These are phyloP conservation scores for Brachionus sp. DNA, from an alignment of 1,140 invertebrate species.

Conservation along the genomic window DNA sequence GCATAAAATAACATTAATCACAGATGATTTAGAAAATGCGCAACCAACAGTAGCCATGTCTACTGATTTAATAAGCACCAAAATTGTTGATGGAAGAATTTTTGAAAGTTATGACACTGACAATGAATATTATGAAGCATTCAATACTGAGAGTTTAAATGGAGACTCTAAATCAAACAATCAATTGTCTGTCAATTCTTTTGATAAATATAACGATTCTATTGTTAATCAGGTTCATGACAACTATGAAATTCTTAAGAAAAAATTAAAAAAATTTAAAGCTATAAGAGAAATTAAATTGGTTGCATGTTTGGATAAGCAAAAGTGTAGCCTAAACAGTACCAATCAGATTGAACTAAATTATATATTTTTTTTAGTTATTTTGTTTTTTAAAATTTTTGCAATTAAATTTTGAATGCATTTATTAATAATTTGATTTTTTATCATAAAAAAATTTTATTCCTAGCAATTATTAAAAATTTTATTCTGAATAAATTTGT, in stretches of 20 bases:
- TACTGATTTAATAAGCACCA: not conserved
- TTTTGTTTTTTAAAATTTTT: not conserved
- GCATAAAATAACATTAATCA: constrained; percentile 22
- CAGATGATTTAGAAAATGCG: not conserved
- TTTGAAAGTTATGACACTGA: not conserved
- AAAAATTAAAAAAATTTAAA: constrained; percentile 23
- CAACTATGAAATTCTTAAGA: not conserved
- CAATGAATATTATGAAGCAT: not conserved
- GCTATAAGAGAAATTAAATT: constrained; percentile 13
- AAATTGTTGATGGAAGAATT: not conserved
- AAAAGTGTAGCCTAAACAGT: constrained; percentile 15
- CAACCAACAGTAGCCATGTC: not conserved
- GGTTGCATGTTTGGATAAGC: constrained; percentile 5
- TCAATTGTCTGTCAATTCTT: not conserved
- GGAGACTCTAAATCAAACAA: not conserved
- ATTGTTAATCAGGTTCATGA: not conserved
- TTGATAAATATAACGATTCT: not conserved
- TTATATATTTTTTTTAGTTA: not conserved
- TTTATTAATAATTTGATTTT: not conserved
- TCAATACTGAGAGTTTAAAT: not conserved
- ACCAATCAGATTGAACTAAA: not conserved
- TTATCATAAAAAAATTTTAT: too few relatives aligned
- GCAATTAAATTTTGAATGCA: not conserved
- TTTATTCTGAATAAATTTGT: not conserved
- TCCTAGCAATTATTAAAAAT: not conserved